These are phyloP conservation scores for Aptenodytes forsteri DNA, from an alignment of 2,113 vertebrate genomes.

Conservation along the genomic window DNA sequence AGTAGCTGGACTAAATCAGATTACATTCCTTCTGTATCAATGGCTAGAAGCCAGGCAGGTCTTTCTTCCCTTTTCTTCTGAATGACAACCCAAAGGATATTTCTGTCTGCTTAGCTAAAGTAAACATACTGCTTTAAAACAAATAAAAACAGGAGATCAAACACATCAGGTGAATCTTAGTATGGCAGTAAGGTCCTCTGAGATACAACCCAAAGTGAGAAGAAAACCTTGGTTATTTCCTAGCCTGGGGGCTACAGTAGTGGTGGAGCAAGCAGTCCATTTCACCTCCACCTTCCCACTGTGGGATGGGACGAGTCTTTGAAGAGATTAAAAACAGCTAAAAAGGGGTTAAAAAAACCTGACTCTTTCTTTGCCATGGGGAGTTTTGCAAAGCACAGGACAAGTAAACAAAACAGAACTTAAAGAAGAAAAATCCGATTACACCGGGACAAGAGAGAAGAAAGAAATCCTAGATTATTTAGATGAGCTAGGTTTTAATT, in stretches of 20 bases:
- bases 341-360: neutral
- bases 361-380: neutral
- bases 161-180: neutral
- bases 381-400: neutral
- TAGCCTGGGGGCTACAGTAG: neutral
- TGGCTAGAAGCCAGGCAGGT: constrained; percentile 33
- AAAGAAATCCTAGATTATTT: neutral
- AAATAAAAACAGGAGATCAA: neutral
- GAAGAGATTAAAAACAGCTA: neutral
- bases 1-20: constrained; percentile 58
- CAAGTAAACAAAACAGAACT: neutral
- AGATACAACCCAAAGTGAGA: neutral
- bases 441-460: rapidly evolving
- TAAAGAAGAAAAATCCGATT: neutral
- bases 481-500: neutral
- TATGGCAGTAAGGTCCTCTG: neutral
- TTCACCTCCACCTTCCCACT: neutral
- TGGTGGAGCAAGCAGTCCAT: neutral
- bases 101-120: neutral
- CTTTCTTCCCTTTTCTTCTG: neutral
- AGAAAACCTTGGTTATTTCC: neutral
- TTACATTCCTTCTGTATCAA: constrained; percentile 41
- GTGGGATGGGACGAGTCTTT: neutral
- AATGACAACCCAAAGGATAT: neutral
- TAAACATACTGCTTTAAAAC: neutral